Evolutionary conservation across 2,888 invertebrate species (phyloP).

Genomic region (Laspeyria flexula): DNA sequence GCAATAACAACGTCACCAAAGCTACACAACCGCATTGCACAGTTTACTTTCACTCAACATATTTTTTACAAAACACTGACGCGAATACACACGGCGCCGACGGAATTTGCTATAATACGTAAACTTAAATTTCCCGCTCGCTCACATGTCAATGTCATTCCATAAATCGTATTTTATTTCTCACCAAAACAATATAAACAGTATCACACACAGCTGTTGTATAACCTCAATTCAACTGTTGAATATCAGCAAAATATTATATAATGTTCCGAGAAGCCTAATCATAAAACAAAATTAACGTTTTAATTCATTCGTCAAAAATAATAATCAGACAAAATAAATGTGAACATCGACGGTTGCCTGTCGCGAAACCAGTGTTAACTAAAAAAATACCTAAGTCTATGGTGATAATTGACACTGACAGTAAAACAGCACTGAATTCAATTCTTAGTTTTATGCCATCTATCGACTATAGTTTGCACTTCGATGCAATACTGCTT

Average conservation of each 20-base stretch:
- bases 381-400: not conserved
- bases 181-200: constrained; percentile 36
- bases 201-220: constrained; percentile 46
- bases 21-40: constrained; percentile 62
- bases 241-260: constrained; percentile 12
- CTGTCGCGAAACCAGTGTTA: constrained; percentile 48
- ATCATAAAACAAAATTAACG: constrained; percentile 48
- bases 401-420: constrained; percentile 3
- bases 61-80: constrained; percentile 43
- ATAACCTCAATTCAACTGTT: not conserved
- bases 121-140: constrained; percentile 71
- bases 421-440: not conserved
- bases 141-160: constrained; percentile 71
- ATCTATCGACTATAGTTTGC: constrained; percentile 2
- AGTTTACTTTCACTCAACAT: constrained; percentile 71
- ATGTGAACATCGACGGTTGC: constrained; percentile 61
- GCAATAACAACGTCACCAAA: constrained; percentile 60
- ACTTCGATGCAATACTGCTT: constrained; percentile 3
- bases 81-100: constrained; percentile 20
- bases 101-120: constrained; percentile 14
- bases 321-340: constrained; percentile 51
- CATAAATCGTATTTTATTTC: constrained; percentile 37
- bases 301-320: constrained; percentile 47
- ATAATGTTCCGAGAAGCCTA: constrained; percentile 11
- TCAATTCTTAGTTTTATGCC: not conserved